These are phyloP conservation scores for mouse (Mus musculus) DNA, from an alignment of 2,113 vertebrate species.

Conservation along the genomic window DNA sequence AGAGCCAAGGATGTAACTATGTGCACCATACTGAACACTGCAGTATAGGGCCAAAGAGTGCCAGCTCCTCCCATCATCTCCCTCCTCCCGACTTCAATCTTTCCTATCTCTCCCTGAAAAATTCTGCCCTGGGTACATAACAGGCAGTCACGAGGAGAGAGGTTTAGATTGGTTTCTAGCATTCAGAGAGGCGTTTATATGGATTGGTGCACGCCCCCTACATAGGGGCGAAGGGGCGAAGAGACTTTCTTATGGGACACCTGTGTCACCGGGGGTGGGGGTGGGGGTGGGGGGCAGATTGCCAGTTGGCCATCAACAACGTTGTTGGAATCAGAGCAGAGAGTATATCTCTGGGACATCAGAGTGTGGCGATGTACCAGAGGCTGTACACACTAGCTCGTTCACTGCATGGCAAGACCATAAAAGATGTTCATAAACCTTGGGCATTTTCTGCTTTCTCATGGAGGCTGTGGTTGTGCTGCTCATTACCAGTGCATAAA, in stretches of 20 bases:
- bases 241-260: constrained; percentile 90
- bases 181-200: too few species aligned
- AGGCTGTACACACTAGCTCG: too few species aligned
- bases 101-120: neutral
- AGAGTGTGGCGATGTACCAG: too few species aligned
- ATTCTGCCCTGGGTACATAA: neutral
- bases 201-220: too few species aligned
- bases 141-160: too few species aligned
- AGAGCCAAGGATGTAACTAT: constrained; percentile 97
- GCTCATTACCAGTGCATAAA: fast-evolving
- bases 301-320: neutral
- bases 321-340: fast-evolving
- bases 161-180: too few species aligned
- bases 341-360: neutral
- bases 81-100: neutral
- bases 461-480: neutral
- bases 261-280: constrained; percentile 87
- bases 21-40: constrained; percentile 98
- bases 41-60: neutral
- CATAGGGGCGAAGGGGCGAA: too few species aligned
- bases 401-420: too few species aligned
- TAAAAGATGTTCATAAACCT: neutral
- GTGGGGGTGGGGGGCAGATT: too few species aligned
- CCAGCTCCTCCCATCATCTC: neutral
- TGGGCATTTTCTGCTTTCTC: neutral